phyloP scores from a whole-genome alignment of 2,797 vertebrate species.

The Pempheris klunzingeri region DNA sequence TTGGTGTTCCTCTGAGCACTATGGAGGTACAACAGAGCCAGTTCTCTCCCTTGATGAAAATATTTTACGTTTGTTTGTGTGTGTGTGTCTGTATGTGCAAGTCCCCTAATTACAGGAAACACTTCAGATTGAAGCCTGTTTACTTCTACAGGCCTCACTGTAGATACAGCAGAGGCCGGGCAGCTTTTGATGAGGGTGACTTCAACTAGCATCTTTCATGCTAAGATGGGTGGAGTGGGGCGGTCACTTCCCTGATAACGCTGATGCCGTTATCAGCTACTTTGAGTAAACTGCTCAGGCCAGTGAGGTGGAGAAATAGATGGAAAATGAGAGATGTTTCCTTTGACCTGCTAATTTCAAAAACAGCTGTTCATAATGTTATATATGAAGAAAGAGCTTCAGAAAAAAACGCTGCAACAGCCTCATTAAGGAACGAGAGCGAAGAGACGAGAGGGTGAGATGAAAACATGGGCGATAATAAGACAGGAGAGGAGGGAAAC shows the following conservation, averaged over 20 bases:
- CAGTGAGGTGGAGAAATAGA: background rate
- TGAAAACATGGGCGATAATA: background rate
- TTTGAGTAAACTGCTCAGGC: constrained; percentile 36
- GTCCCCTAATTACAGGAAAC: constrained; percentile 75
- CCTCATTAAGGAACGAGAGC: background rate
- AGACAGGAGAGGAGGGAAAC: background rate
- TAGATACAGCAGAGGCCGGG: constrained; percentile 53
- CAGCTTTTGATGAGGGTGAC: constrained; percentile 46
- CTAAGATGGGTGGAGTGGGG: constrained; percentile 67
- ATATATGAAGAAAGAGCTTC: background rate
- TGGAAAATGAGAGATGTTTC: background rate
- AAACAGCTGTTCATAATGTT: background rate
- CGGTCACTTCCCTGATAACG: constrained; percentile 70
- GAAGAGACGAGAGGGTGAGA: constrained; percentile 11
- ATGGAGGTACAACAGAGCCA: constrained; percentile 32
- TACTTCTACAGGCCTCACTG: constrained; percentile 47
- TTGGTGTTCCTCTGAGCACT: background rate
- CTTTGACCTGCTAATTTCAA: background rate
- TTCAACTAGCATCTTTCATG: constrained; percentile 47
- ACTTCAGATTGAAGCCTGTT: constrained; percentile 59
- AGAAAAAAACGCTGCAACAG: background rate
- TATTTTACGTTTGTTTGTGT: constrained; percentile 12
- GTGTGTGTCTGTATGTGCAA: constrained; percentile 23
- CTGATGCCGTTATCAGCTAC: constrained; percentile 49
- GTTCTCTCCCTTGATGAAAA: constrained; percentile 38